Base-by-base conservation (phyloP, 2,888 invertebrate species). In the Pollenia amentaria region DNA sequence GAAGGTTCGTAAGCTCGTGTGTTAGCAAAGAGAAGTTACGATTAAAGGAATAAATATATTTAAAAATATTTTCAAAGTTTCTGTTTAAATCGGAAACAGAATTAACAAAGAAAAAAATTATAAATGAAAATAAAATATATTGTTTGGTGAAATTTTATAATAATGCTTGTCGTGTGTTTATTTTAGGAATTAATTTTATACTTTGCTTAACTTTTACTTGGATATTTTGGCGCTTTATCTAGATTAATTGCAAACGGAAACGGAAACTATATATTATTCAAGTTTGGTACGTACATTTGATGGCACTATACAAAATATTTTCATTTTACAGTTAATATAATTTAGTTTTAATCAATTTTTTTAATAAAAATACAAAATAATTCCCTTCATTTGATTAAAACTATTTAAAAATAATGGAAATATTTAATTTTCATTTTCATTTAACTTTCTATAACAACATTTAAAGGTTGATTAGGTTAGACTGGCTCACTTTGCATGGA, bases 1-100 rank as follows among this genome's bases (percentile, higher is more conserved):
- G 79, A 55, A 86, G 86, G 86, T 86, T 75, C 64, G 78, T 79
- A 57, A 83, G 64, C 75, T 70, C 64, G 51, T 65, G 62, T 38
- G 60, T 44, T 79, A 12, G 3, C 11, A 51, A 77, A 55, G 10
- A 12, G 72, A 9, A 40, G 38, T 60, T 44, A 18, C 44, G 67
- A n/a, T 18, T 65, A 46, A 67, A 48, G 67, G 12, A 55, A 48
- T 51, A 18, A 70, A 48, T 14, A 51, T 48, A 62, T 40, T n/a
- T 46, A 16, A 51, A n/a, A 40, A 16, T 44, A 67, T 65, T 55
- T 40, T 73, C n/a, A 8, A 38, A 51, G 6, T 69, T 51, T 69
- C 40, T 29, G 14, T 51, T 55, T 16, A n/a, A n/a, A 16, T 29
- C 29, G 44, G 21, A 51, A 65, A 65, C 12, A 70, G 70, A 70